Evolutionary conservation across 2,888 invertebrate species (phyloP).

Genomic region (Phytoseiulus persimilis): DNA sequence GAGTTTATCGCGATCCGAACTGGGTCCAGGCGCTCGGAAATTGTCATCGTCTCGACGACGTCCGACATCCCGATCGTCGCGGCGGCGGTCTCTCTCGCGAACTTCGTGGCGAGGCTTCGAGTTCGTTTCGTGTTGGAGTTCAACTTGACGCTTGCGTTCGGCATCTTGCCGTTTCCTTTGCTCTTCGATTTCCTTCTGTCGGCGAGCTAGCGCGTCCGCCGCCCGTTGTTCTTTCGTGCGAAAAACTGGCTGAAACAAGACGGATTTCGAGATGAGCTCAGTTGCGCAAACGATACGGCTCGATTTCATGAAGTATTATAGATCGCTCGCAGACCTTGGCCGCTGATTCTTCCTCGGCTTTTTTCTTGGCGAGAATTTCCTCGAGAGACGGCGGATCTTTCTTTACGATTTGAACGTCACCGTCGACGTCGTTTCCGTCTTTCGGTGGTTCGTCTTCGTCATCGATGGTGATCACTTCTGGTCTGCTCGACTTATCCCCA

Average conservation of each 20-base stretch:
- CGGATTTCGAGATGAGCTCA: no score
- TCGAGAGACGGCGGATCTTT: slow-evolving; percentile 85
- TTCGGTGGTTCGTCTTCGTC: slow-evolving; percentile 51
- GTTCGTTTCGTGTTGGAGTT: slow-evolving; percentile 52
- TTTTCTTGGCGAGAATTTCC: slow-evolving; percentile 86
- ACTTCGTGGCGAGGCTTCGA: slow-evolving; percentile 44
- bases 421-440: slow-evolving; percentile 41
- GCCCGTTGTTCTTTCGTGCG: slow-evolving; percentile 90
- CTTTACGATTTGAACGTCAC: slow-evolving; percentile 53
- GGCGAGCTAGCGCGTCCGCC: slow-evolving; percentile 73
- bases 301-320: no score
- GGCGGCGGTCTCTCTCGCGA: slow-evolving; percentile 48
- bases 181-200: slow-evolving; percentile 77
- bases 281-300: no score
- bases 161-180: slow-evolving; percentile 65
- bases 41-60: slow-evolving; percentile 44
- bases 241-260: slow-evolving; percentile 68
- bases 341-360: slow-evolving; percentile 84
- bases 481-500: background rate
- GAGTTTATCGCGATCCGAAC: slow-evolving; percentile 47
- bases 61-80: slow-evolving; percentile 47
- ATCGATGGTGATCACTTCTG: slow-evolving; percentile 43
- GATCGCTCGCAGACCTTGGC: slow-evolving; percentile 60
- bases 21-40: slow-evolving; percentile 46
- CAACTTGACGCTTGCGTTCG: slow-evolving; percentile 59